Evolutionary conservation across 2,888 invertebrate genomes (phyloP), one percentile per base, ranked within the genome.

Genomic region (Aphelenchoides bicaudatus): DNA sequence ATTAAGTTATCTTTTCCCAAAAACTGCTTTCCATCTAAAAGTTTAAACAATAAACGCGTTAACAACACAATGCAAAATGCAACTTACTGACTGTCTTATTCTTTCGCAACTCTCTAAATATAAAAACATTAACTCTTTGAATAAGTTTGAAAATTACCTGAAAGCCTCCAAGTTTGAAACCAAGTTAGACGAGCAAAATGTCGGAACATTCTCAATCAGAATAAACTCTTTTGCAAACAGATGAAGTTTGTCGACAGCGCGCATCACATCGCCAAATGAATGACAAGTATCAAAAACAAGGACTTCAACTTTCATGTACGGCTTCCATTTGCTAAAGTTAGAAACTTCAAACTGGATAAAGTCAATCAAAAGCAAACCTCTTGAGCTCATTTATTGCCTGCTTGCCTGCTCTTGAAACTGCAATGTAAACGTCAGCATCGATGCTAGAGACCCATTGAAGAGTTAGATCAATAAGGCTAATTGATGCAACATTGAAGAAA

Each of bases 171-270:
- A 63, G 39, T 70, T 57, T 0, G 57, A n/a, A 1, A 48, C 37
- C 2, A 75, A 51, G 6, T 60, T 64, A 1, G 65, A 57, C 1
- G 62, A 62, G 43, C 66, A 65, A 29, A 73, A 59, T 0, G 69
- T 60, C 0, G 71, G 61, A 6, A 70, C 64, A 47, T 71, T 72
- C 30, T 68, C 58, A 30, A 75, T 56, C 0, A 75, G 59, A 16
- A 75, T 57, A 54, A 74, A 74, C 27, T 74, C 74, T 58, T 59
- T 58, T 16, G 53, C 63, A 27, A 75, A 52, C 2, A 73, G 54
- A 37, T 61, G 62, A 25, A 67, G 59, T 16, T 53, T 61, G 10
- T 67, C 66, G 16, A 75, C 46, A 52, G 73, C 72, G 27, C 75
- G 56, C 49, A 75, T 51, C 21, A 68, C 63, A 51, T 75, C 72